Base-by-base conservation (phyloP, 2,888 invertebrate genomes). In the Nemoura dubitans region DNA sequence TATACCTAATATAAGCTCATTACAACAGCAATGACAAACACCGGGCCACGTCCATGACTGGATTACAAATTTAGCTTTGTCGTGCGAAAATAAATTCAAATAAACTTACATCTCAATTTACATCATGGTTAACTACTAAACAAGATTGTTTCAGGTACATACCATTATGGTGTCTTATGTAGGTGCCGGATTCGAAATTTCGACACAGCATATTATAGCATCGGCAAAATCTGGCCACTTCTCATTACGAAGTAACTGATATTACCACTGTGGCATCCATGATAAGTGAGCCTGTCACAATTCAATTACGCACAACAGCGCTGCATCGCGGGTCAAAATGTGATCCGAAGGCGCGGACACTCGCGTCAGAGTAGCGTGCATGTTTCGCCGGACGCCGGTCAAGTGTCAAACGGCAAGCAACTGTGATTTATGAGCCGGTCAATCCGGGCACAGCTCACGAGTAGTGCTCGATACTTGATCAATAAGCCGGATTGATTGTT, bases 401-500 rank as follows among this genome's bases (percentile, higher is more conserved):
- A 59, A 59, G 59, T 59, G 59, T 59, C 59, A 59, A 59, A 21
- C 21, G 59, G 59, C 10, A 59, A 16, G 59, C 2, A 21, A 16
- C 10, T 16, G 59, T 59, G 59, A 59, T 59, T 59, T 59, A 59
- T 59, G 59, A 14, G 21, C 59, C 59, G 59, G 14, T 59, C 59
- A 59, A 59, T 59, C 2, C 59, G 10, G 59, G 16, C 59, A 21
- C 59, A 14, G 21, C 10, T 59, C 59, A 21, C 21, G 59, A 59
- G 1, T 16, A 59, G 59, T 21, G 59, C 10, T 1, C 59, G 59
- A 59, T 3, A 59, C 59, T 59, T 59, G 59, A 59, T 59, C 59
- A 59, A 59, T 59, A 59, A 59, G 59, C 21, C 59, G 59, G 59
- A 59, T 59, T 59, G 59, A 59, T 59, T 59, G 59, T 59, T 59